Percentiles rank a stretch among this genome's conserved stretches.
These are phyloP conservation scores for Megathymus violae DNA, from an alignment of 1,140 invertebrate genomes.

Conservation along the genomic window DNA sequence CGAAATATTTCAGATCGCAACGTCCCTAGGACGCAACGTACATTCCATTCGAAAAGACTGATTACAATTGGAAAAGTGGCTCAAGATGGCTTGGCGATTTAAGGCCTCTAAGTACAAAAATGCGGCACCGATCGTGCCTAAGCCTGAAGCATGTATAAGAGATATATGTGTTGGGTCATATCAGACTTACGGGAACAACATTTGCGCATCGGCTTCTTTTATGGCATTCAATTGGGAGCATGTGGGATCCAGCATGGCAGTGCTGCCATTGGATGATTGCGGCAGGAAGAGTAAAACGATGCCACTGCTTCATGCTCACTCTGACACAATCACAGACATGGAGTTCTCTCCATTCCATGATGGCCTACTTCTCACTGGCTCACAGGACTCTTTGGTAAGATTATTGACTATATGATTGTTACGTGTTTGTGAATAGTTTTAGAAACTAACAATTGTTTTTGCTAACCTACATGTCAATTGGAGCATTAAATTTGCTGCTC, in stretches of 20 bases:
- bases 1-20: constrained; percentile 43
- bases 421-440: constrained; percentile 9
- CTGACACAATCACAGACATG: constrained; percentile 97
- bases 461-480: constrained; percentile 48
- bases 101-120: constrained; percentile 99
- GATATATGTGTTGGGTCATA: constrained; percentile 95
- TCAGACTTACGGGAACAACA: constrained; percentile 96
- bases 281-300: constrained; percentile 94
- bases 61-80: constrained; percentile 69
- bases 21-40: constrained; percentile 41
- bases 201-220: constrained; percentile 95
- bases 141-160: constrained; percentile 94
- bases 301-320: constrained; percentile 92
- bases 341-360: constrained; percentile 98
- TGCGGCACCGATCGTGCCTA: constrained; percentile 96
- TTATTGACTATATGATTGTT: no score
- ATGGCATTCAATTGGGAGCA: constrained; percentile 97
- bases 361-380: constrained; percentile 94
- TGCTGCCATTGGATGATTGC: constrained; percentile 93
- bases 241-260: constrained; percentile 92
- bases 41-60: constrained; percentile 79
- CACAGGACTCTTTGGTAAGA: constrained; percentile 93
- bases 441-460: constrained; percentile 14
- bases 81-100: constrained; percentile 95
- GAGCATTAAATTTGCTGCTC: constrained; percentile 44